Percentiles rank a stretch among this genome's conserved stretches.
Conservation (phyloP, 2,797 vertebrate genomes). For the Peromyscus nudipes region DNA sequence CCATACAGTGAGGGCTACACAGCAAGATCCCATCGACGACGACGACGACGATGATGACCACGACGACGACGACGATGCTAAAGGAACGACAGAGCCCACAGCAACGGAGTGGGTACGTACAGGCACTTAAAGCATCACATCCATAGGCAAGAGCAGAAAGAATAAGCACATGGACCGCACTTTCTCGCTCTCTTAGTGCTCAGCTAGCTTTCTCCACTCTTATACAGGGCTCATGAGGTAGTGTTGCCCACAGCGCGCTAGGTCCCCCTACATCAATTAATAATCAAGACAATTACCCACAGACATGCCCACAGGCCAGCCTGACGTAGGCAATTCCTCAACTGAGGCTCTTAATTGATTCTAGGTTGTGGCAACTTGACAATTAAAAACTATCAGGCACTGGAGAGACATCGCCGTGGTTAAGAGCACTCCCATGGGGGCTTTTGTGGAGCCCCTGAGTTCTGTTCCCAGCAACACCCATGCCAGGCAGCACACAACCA, state of each 20-base stretch:
- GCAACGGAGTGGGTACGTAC: neutral
- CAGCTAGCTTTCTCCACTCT: neutral
- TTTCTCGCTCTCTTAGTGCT: neutral
- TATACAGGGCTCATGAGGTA: neutral
- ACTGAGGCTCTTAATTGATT: neutral
- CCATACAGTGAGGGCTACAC: neutral
- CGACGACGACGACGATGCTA: too few relatives aligned
- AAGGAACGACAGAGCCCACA: neutral
- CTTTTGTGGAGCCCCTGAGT: neutral
- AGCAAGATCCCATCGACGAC: neutral
- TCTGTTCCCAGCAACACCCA: neutral
- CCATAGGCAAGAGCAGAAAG: neutral
- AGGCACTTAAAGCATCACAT: neutral
- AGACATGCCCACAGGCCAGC: neutral
- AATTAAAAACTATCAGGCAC: neutral
- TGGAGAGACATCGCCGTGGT: neutral
- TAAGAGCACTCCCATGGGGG: neutral
- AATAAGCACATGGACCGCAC: neutral
- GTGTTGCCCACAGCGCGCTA: neutral
- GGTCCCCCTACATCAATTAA: neutral
- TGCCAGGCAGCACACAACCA: neutral
- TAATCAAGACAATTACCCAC: neutral
- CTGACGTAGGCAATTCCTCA: neutral
- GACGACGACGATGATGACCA: fast-evolving
- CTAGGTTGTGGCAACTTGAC: neutral